Base-by-base conservation (phyloP, 1,140 invertebrate genomes). In the Halictus rubicundus region DNA sequence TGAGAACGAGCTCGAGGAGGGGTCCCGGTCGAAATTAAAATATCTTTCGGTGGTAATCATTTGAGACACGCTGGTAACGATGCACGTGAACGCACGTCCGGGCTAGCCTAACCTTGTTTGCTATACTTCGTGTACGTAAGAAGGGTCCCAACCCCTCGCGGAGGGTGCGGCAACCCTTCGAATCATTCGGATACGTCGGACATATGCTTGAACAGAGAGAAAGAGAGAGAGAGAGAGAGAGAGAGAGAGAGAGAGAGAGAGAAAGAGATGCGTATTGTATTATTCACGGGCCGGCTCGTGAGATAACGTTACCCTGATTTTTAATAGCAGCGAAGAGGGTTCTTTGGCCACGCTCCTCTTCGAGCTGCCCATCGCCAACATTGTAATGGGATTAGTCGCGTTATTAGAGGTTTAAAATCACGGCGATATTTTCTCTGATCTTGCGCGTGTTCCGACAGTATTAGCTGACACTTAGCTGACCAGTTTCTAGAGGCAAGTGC, bases 271-370 rank as follows among this genome's bases (percentile, higher is more conserved):
- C 84, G 84, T 83, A 86, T 90, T 90, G 89, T 87, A 90, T 91
- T 90, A 91, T 90, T 91, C 88, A 90, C 83, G 81, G 49, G 84
- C 66, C 60, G 70, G 74, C 78, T 77, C 59, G 60, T 68, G 81
- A 89, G 89, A 91, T 91, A 92, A 90, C 87, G 83, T 89, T 89
- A 88, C 87, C 82, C 88, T 87, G 88, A 90, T 92, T 91, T 91
- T 92, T 90, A 90, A 92, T 92, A 89, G 69, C 79, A 37, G 72
- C 39, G 25, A 59, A 54, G 71, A 81, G 80, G 84, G 82, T 81
- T 52, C 49, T 52, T 57, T 68, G 73, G 59, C 61, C 49, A 78
- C 61, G 83, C 83, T 83, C 75, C 83, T 74, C 76, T 64, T 61
- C 59, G 32, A 68, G 14, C 39, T 73, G 59, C 49, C 23, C 37